Evolutionary conservation across 35 echinoderm and acorn worm species (phyloP).

Genomic region (Lytechinus pictus): DNA sequence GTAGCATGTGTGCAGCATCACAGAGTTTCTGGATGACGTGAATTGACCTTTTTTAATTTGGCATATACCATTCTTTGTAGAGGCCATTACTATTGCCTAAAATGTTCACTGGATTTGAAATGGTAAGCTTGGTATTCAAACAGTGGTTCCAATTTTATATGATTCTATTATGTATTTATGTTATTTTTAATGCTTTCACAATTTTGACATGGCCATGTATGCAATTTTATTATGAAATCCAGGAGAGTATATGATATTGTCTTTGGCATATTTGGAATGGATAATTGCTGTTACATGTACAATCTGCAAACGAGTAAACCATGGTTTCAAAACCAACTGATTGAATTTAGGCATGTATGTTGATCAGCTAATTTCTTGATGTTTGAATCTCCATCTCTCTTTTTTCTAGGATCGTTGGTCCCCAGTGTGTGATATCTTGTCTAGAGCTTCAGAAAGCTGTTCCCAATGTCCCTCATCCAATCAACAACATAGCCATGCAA

Average conservation of each 20-base stretch:
- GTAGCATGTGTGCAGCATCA: not conserved
- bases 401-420: conserved; percentile 77
- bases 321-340: too few species aligned
- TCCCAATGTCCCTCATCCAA: conserved; percentile 76
- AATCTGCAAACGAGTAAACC: too few species aligned
- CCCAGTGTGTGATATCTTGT: conserved; percentile 91
- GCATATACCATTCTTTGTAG: not conserved
- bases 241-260: not conserved
- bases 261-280: not conserved
- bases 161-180: not conserved
- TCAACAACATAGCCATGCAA: conserved; percentile 80
- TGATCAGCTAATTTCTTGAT: not conserved
- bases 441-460: conserved; percentile 68
- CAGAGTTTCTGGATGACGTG: not conserved
- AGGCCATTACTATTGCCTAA: not conserved
- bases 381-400: not conserved
- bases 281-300: not conserved
- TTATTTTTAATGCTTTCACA: too few species aligned
- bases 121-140: not conserved
- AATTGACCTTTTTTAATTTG: not conserved
- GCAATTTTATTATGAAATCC: not conserved
- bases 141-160: not conserved
- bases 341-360: too few species aligned
- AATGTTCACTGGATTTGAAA: not conserved
- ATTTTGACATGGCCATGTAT: too few species aligned